A percentile compares a stretch with the other conserved stretches of the same genome.
Conservation (phyloP, 2,113 vertebrate genomes). For the Prionailurus bengalensis region DNA sequence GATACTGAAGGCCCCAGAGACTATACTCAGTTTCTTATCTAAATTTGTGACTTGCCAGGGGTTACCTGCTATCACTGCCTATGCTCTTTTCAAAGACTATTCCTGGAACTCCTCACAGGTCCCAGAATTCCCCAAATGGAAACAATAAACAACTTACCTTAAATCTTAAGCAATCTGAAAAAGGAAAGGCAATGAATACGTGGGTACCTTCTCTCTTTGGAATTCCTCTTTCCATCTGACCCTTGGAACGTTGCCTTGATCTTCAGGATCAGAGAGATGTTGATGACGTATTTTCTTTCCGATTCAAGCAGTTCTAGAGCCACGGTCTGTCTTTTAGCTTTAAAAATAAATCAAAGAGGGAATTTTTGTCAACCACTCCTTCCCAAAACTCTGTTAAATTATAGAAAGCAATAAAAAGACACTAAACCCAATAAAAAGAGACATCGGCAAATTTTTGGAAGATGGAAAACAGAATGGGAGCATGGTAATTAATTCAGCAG, state of each 20-base stretch:
- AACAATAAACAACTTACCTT: conserved; percentile 71
- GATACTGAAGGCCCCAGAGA: background rate
- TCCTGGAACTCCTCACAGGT: conserved; percentile 33
- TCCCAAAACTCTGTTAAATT: background rate
- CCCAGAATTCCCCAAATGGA: conserved; percentile 51
- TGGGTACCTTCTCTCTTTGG: conserved; percentile 95
- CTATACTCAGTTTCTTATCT: background rate
- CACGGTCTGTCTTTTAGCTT: conserved; percentile 95
- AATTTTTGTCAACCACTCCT: conserved; percentile 34
- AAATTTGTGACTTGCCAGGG: background rate
- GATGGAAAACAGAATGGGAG: conserved; percentile 11
- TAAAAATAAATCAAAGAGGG: conserved; percentile 71
- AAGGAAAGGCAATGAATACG: conserved; percentile 71
- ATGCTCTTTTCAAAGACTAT: background rate
- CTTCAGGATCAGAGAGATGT: conserved; percentile 96
- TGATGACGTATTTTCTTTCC: conserved; percentile 96
- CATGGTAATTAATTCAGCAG: background rate
- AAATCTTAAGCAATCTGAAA: conserved; percentile 71
- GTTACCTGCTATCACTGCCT: background rate
- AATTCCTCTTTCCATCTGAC: conserved; percentile 91
- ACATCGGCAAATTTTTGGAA: background rate
- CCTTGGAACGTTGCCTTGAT: conserved; percentile 96
- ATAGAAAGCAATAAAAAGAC: conserved; percentile 51
- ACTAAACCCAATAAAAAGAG: conserved; percentile 25
- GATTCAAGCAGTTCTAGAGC: conserved; percentile 97